phyloP scores from a whole-genome alignment of 2,113 vertebrate genomes.

The Alexandromys fortis region DNA sequence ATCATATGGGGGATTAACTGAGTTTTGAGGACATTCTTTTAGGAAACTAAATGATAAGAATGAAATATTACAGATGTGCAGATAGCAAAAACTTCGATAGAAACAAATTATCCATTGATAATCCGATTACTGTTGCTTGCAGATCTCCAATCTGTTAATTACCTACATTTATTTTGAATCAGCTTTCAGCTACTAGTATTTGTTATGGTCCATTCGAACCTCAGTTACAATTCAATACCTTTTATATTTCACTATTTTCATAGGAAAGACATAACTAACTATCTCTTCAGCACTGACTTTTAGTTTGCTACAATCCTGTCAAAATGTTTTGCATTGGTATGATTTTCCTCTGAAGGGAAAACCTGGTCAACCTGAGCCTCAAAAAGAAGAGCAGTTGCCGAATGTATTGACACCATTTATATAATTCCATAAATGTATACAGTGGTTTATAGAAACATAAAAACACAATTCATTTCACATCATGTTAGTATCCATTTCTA shows the following conservation, averaged over 20 bases:
- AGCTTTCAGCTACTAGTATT: slow-evolving; percentile 80
- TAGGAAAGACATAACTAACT: background rate
- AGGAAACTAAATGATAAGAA: slow-evolving; percentile 83
- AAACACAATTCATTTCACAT: slow-evolving; percentile 18
- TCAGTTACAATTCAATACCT: slow-evolving; percentile 73
- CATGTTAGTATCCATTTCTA: slow-evolving; percentile 21
- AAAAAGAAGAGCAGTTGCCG: background rate
- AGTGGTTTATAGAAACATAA: slow-evolving; percentile 42
- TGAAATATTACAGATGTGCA: slow-evolving; percentile 79
- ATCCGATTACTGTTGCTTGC: slow-evolving; percentile 85
- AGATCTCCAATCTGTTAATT: slow-evolving; percentile 86
- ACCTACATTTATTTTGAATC: slow-evolving; percentile 84
- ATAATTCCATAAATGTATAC: slow-evolving; percentile 31
- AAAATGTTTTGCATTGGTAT: slow-evolving; percentile 49
- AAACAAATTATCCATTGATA: slow-evolving; percentile 85
- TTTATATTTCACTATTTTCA: slow-evolving; percentile 39
- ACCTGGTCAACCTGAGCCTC: background rate
- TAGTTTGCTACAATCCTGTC: background rate
- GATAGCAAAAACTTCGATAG: slow-evolving; percentile 79
- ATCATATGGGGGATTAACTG: slow-evolving; percentile 73
- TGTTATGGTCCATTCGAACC: slow-evolving; percentile 73
- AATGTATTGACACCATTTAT: slow-evolving; percentile 36
- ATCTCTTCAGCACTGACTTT: slow-evolving; percentile 31
- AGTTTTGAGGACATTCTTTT: slow-evolving; percentile 80
- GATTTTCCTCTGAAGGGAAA: slow-evolving; percentile 53